Evolutionary conservation across 2,888 invertebrate species (phyloP).

Genomic region (Eudasyphora cyanicolor): DNA sequence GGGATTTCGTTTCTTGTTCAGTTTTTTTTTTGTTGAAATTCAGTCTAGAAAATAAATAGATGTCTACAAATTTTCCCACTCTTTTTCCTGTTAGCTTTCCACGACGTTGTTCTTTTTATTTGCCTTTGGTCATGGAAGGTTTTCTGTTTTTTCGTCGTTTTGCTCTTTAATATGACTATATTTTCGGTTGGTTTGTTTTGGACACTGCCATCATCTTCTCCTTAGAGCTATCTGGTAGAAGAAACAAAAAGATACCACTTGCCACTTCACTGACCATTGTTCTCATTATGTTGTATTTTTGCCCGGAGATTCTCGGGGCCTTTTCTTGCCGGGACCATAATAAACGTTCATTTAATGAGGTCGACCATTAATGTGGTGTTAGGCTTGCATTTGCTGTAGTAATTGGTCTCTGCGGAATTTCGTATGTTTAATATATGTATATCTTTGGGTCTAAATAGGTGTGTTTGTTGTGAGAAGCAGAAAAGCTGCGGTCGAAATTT

Average conservation of each 20-base stretch:
- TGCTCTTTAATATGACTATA: slow-evolving; percentile 29
- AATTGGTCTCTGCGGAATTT: slow-evolving; percentile 57
- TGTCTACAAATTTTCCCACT: not conserved
- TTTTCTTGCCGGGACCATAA: slow-evolving; percentile 25
- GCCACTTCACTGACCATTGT: not conserved
- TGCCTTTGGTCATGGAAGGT: not conserved
- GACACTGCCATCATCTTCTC: too few relatives aligned
- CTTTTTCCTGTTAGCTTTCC: too few relatives aligned
- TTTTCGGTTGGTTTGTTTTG: slow-evolving; percentile 18
- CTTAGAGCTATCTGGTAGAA: not conserved
- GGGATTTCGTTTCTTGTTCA: not conserved
- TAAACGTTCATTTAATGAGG: slow-evolving; percentile 56
- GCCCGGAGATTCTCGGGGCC: not conserved
- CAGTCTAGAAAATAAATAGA: slow-evolving; percentile 22
- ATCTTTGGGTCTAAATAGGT: slow-evolving; percentile 28
- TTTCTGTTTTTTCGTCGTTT: slow-evolving; percentile 2
- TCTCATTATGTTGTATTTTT: not conserved
- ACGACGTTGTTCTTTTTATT: not conserved
- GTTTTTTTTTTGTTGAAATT: slow-evolving; percentile 10
- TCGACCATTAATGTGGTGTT: slow-evolving; percentile 59
- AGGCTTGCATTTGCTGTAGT: slow-evolving; percentile 46
- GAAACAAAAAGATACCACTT: too few relatives aligned
- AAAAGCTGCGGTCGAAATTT: not conserved
- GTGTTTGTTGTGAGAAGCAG: not conserved
- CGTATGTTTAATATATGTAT: slow-evolving; percentile 24